Conservation (phyloP, 64 coral and sea anemone genomes). For the Actinia tenebrosa region DNA sequence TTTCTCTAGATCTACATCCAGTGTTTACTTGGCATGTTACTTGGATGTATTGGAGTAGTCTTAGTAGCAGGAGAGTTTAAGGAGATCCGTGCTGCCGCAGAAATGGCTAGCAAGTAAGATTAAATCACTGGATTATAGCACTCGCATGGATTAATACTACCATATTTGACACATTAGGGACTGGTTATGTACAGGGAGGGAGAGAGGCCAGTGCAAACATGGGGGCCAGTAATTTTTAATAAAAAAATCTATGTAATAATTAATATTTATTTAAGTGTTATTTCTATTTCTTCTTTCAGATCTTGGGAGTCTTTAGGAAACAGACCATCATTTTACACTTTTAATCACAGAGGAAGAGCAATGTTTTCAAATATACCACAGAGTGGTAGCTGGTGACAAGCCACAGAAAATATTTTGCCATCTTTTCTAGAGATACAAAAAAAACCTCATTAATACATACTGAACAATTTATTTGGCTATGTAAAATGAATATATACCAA, state of each 20-base stretch:
- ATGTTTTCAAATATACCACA: conserved; percentile 55
- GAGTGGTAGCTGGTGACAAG: conserved; percentile 19
- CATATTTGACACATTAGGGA: too few species aligned
- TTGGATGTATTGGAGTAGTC: conserved; percentile 85
- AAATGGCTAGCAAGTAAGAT: conserved; percentile 97
- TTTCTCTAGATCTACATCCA: conserved; percentile 77
- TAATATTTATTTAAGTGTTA: background rate
- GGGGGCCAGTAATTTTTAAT: too few species aligned
- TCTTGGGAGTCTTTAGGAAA: conserved; percentile 96
- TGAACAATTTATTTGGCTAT: too few species aligned
- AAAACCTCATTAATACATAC: background rate
- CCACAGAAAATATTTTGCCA: background rate
- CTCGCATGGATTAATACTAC: too few species aligned
- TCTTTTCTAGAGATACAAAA: background rate
- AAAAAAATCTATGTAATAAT: too few species aligned
- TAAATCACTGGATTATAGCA: too few species aligned
- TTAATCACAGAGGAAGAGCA: conserved; percentile 86
- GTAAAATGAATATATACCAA: too few species aligned
- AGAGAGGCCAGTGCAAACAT: too few species aligned
- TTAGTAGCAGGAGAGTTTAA: conserved; percentile 85
- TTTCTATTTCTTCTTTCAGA: conserved; percentile 27
- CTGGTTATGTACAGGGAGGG: too few species aligned
- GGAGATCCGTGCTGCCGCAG: conserved; percentile 93
- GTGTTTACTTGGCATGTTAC: conserved; percentile 77
- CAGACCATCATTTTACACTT: conserved; percentile 96